phyloP scores from a whole-genome alignment of 2,888 invertebrate genomes.

The Chydorus sphaericus region DNA sequence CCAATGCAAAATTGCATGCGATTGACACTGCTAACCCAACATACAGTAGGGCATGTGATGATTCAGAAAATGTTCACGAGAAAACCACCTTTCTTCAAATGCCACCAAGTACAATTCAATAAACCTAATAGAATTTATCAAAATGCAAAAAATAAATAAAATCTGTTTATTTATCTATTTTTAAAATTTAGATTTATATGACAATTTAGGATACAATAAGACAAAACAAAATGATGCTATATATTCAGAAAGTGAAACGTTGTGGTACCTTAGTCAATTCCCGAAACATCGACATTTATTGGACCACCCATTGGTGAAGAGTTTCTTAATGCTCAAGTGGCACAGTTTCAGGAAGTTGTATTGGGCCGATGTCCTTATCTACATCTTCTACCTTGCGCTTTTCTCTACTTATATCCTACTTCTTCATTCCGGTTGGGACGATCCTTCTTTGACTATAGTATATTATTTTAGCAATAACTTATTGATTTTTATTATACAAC shows the following conservation, averaged over 20 bases:
- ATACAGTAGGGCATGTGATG: background rate
- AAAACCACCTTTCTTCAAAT: no score
- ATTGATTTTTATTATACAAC: background rate
- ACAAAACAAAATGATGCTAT: no score
- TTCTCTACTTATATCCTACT: constrained; percentile 50
- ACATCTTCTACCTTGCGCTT: constrained; percentile 49
- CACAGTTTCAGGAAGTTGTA: constrained; percentile 56
- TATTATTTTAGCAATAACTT: background rate
- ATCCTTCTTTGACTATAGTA: background rate
- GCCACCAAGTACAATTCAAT: no score
- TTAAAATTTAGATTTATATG: no score
- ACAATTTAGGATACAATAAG: no score
- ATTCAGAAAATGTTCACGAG: background rate
- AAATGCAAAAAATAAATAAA: background rate
- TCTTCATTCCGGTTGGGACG: constrained; percentile 9
- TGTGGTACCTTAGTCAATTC: constrained; percentile 52
- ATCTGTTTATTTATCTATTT: background rate
- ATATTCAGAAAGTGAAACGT: constrained; percentile 50
- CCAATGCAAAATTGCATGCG: background rate
- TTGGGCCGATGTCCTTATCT: constrained; percentile 54
- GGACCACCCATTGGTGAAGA: constrained; percentile 41
- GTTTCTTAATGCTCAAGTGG: constrained; percentile 65
- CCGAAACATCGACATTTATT: constrained; percentile 50
- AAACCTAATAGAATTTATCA: no score
- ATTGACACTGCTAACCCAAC: background rate